A percentile compares a stretch with the other conserved stretches of the same genome.
Evolutionary conservation across 37 sponge, comb jelly and placozoan genomes (phyloP).

Genomic region (Ephydatia muelleri): DNA sequence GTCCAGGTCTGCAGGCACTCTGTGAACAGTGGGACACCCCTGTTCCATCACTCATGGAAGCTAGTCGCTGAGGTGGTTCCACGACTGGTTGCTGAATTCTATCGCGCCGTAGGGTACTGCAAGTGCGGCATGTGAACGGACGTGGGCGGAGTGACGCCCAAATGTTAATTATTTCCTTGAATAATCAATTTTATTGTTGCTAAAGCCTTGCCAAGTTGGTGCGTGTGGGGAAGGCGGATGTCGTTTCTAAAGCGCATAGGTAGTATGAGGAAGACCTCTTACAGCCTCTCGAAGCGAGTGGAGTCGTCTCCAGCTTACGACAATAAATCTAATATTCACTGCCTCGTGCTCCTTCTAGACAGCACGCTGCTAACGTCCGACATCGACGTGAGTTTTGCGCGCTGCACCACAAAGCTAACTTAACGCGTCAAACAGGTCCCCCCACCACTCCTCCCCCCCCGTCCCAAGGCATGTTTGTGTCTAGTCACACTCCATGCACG

Average conservation of each 20-base stretch:
- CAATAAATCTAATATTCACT: slow-evolving; percentile 45
- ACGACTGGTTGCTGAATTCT: slow-evolving; percentile 42
- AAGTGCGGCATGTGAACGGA: slow-evolving; percentile 66
- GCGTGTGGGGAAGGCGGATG: slow-evolving; percentile 9
- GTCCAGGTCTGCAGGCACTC: slow-evolving; percentile 42
- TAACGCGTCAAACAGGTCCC: background rate
- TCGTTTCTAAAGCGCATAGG: slow-evolving; percentile 41
- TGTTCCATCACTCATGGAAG: slow-evolving; percentile 34
- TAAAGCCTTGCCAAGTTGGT: background rate
- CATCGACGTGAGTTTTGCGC: slow-evolving; percentile 56
- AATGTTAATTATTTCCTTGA: background rate
- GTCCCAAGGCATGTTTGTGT: slow-evolving; percentile 44
- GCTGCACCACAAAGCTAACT: background rate
- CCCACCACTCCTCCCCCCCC: slow-evolving; percentile 43
- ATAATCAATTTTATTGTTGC: background rate
- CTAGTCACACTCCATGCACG: slow-evolving; percentile 26
- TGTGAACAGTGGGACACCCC: background rate
- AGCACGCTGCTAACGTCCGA: slow-evolving; percentile 63
- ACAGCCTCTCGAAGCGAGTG: slow-evolving; percentile 21
- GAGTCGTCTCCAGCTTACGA: slow-evolving; percentile 20
- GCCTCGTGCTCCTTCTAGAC: slow-evolving; percentile 61
- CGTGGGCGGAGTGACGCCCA: background rate
- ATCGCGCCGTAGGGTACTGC: slow-evolving; percentile 64
- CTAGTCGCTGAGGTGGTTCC: slow-evolving; percentile 19
- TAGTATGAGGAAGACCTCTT: slow-evolving; percentile 29